Evolutionary conservation across 1,140 invertebrate genomes (phyloP).

Genomic region (Sipha flava): DNA sequence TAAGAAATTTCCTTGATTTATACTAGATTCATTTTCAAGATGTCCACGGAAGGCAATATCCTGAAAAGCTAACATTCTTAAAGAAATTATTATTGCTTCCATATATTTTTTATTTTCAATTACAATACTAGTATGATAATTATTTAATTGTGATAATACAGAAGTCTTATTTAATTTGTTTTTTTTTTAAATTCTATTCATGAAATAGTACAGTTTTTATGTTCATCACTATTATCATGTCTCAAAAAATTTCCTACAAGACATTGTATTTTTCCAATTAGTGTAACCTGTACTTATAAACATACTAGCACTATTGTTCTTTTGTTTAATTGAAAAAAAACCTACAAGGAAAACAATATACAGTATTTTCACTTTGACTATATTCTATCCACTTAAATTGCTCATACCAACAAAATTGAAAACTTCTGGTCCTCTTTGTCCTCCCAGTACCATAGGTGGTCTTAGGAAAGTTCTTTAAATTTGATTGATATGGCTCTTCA

Average conservation of each 20-base stretch:
- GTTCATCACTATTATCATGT: not conserved
- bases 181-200: not conserved
- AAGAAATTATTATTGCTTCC: not conserved
- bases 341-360: constrained; percentile 12
- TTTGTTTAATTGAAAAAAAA: not conserved
- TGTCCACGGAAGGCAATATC: not conserved
- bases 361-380: not conserved
- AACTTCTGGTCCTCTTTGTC: not conserved
- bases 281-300: not conserved
- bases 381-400: not conserved
- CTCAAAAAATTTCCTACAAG: not conserved
- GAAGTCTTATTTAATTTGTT: not conserved
- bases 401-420: not conserved
- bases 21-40: not conserved
- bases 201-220: not conserved
- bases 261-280: not conserved
- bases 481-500: not conserved
- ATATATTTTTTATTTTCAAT: constrained; percentile 16
- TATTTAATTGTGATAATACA: not conserved
- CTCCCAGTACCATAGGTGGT: not conserved
- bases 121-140: not conserved
- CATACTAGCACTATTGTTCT: not conserved
- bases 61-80: not conserved
- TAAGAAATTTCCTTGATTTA: not conserved
- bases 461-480: not conserved